These are phyloP conservation scores for Ammodytes marinus DNA, from an alignment of 2,113 vertebrate genomes.

Conservation along the genomic window DNA sequence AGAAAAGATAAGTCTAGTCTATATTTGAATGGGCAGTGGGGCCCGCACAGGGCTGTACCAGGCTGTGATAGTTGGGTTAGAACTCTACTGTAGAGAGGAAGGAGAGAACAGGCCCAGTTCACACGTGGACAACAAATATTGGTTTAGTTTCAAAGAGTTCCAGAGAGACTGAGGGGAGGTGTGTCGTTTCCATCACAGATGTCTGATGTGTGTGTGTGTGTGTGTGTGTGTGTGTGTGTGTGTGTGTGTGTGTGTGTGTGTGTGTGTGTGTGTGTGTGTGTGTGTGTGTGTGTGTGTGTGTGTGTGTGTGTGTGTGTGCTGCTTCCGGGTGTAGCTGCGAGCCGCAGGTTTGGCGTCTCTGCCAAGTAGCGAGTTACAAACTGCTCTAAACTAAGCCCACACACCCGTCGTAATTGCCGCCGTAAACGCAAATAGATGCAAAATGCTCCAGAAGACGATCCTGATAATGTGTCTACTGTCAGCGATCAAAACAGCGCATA, in stretches of 20 bases:
- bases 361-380: no score
- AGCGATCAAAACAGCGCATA: no score
- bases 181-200: constrained; percentile 22
- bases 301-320: no score
- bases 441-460: no score
- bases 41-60: constrained; percentile 55
- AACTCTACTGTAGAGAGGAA: constrained; percentile 26
- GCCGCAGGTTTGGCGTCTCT: no score
- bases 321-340: not conserved
- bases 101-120: constrained; percentile 33
- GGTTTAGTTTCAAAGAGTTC: constrained; percentile 55
- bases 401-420: no score
- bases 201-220: not conserved
- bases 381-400: no score
- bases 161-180: constrained; percentile 19
- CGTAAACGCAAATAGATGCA: no score
- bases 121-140: constrained; percentile 63
- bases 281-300: not conserved
- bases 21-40: constrained; percentile 22
- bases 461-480: no score
- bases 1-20: constrained; percentile 7
- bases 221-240: constrained; percentile 1
- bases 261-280: not conserved
- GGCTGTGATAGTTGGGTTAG: constrained; percentile 35
- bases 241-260: constrained; percentile 8